Percentiles rank a stretch among this genome's conserved stretches.
phyloP scores from a whole-genome alignment of 2,888 invertebrate genomes.

The Rosalia funebris region DNA sequence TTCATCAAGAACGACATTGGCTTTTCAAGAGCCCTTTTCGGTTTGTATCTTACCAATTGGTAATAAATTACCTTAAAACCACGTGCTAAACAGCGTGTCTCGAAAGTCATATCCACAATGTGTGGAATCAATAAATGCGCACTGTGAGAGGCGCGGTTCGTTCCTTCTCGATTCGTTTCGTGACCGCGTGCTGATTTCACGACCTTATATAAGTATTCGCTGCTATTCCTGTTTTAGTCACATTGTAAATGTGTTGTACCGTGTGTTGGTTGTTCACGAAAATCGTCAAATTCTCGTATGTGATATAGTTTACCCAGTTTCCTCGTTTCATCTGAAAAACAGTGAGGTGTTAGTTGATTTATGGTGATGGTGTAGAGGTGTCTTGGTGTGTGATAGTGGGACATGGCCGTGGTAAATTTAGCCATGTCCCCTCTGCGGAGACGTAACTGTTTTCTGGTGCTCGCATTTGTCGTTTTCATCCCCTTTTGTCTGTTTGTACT shows the following conservation, averaged over 20 bases:
- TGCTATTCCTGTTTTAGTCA: slow-evolving; percentile 38
- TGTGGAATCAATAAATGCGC: slow-evolving; percentile 53
- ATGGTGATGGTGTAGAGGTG: slow-evolving; percentile 35
- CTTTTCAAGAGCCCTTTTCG: not conserved
- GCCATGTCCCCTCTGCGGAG: slow-evolving; percentile 66
- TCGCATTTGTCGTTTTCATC: slow-evolving; percentile 67
- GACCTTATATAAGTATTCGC: slow-evolving; percentile 45
- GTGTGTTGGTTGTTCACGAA: not conserved
- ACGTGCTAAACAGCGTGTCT: slow-evolving; percentile 29
- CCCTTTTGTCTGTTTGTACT: slow-evolving; percentile 69
- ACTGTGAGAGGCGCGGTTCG: slow-evolving; percentile 56
- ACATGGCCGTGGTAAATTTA: slow-evolving; percentile 58
- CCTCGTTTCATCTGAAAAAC: not conserved
- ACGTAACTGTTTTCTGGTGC: slow-evolving; percentile 69
- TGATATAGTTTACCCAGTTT: not conserved
- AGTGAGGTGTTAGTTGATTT: not conserved
- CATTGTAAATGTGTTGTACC: slow-evolving; percentile 20
- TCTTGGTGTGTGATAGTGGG: slow-evolving; percentile 35
- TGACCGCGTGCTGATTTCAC: slow-evolving; percentile 50
- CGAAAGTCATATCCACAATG: slow-evolving; percentile 13
- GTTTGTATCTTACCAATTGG: not conserved
- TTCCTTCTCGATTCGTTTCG: slow-evolving; percentile 44
- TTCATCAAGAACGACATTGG: too few relatives aligned
- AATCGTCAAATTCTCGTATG: slow-evolving; percentile 11
- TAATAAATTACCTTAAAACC: slow-evolving; percentile 17